Percentiles rank a stretch among this genome's conserved stretches.
Evolutionary conservation across 1,140 invertebrate genomes (phyloP).

Genomic region (Littorina saxatilis): DNA sequence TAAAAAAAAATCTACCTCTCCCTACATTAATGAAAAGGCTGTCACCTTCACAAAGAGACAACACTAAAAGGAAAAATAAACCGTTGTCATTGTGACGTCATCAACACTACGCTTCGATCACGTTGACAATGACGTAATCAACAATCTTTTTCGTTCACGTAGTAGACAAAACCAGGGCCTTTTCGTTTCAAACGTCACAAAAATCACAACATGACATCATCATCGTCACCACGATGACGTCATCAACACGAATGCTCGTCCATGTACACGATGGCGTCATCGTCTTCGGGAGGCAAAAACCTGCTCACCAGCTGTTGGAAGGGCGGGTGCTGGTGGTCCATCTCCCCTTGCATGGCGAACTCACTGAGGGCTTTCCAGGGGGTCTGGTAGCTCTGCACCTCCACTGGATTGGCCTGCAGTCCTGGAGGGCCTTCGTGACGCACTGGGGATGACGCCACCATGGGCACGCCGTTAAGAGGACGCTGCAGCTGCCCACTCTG

Average conservation of each 20-base stretch:
- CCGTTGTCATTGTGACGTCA: no score
- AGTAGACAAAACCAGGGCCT: no score
- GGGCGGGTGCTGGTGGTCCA: slow-evolving; percentile 89
- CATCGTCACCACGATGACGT: slow-evolving; percentile 7
- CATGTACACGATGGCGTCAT: slow-evolving; percentile 57
- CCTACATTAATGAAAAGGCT: no score
- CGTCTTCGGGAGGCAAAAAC: slow-evolving; percentile 47
- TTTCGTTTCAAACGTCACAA: not conserved
- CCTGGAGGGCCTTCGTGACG: slow-evolving; percentile 83
- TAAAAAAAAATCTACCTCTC: no score
- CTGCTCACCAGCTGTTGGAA: slow-evolving; percentile 95
- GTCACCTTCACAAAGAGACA: no score
- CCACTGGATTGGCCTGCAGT: slow-evolving; percentile 78
- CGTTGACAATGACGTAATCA: no score
- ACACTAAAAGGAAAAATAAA: no score
- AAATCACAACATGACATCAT: not conserved
- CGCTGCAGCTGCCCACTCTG: slow-evolving; percentile 84
- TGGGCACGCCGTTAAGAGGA: slow-evolving; percentile 91
- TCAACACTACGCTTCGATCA: no score
- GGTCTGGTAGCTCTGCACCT: slow-evolving; percentile 96
- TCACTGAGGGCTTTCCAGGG: slow-evolving; percentile 97
- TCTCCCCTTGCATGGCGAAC: slow-evolving; percentile 94
- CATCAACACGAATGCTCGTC: slow-evolving; percentile 46
- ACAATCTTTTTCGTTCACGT: no score
- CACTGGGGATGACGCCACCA: slow-evolving; percentile 96